Conservation (phyloP, 2,888 invertebrate genomes). For the Acleris holmiana region DNA sequence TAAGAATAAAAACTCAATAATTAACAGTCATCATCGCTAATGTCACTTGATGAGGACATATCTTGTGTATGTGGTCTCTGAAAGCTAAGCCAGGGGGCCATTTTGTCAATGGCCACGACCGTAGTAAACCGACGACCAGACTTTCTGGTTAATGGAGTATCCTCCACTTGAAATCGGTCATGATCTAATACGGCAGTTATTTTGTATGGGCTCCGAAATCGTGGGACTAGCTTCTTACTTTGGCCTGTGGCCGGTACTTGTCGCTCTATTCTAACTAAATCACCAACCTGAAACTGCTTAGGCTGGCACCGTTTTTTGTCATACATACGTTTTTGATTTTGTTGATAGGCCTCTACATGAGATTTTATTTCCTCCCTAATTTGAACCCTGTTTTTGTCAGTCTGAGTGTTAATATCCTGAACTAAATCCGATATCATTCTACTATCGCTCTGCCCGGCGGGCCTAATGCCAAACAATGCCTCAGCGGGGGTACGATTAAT, state of each 20-base stretch:
- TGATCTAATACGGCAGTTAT: neutral
- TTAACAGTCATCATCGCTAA: neutral
- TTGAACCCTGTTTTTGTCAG: too few species aligned
- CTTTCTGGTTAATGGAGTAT: slow-evolving; percentile 2
- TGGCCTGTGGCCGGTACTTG: slow-evolving; percentile 12
- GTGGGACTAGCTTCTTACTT: slow-evolving; percentile 1
- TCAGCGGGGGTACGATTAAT: too few species aligned
- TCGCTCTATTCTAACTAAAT: slow-evolving; percentile 31
- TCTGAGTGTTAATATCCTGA: too few species aligned
- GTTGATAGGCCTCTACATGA: slow-evolving; percentile 1
- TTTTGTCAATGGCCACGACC: slow-evolving; percentile 3
- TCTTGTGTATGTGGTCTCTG: neutral
- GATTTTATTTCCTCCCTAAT: too few species aligned
- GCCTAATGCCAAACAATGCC: too few species aligned
- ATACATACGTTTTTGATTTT: slow-evolving; percentile 25
- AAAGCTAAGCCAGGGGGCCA: slow-evolving; percentile 1
- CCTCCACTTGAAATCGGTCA: slow-evolving; percentile 1
- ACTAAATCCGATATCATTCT: too few species aligned
- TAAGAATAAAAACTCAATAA: too few species aligned
- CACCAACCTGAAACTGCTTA: slow-evolving; percentile 18
- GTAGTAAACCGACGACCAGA: slow-evolving; percentile 1
- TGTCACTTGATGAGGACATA: neutral
- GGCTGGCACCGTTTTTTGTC: slow-evolving; percentile 19
- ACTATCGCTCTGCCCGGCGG: too few species aligned
- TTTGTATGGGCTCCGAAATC: neutral